Percentiles rank a stretch among this genome's conserved stretches.
Evolutionary conservation across 2,113 vertebrate genomes (phyloP).

Genomic region (Ciconia maguari): DNA sequence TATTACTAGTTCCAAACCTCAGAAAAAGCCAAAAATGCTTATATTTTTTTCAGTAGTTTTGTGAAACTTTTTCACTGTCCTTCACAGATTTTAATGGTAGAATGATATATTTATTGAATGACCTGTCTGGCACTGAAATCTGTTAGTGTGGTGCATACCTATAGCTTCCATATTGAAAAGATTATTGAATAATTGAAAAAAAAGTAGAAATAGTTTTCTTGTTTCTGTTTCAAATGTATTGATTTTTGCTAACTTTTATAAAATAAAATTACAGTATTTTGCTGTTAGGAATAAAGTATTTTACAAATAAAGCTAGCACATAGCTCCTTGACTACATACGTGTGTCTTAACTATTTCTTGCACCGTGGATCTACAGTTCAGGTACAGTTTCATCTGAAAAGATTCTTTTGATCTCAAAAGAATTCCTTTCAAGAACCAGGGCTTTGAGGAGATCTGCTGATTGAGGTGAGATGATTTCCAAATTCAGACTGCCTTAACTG

Average conservation of each 20-base stretch:
- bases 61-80: constrained; percentile 24
- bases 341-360: background rate
- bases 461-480: background rate
- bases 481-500: background rate
- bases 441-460: background rate
- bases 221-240: constrained; percentile 27
- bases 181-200: background rate
- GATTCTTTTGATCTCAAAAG: background rate
- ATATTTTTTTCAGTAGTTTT: constrained; percentile 52
- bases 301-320: constrained; percentile 51
- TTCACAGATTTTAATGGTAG: background rate
- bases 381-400: background rate
- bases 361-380: background rate
- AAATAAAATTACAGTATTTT: constrained; percentile 51
- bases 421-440: background rate
- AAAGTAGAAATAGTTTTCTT: constrained; percentile 29
- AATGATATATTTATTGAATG: constrained; percentile 40
- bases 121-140: background rate
- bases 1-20: background rate
- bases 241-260: constrained; percentile 54
- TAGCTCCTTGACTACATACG: background rate
- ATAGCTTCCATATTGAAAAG: background rate
- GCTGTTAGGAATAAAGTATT: constrained; percentile 42
- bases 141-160: background rate
- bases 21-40: constrained; percentile 2